Base-by-base conservation (phyloP, 2,888 invertebrate genomes). In the Myathropa florea region DNA sequence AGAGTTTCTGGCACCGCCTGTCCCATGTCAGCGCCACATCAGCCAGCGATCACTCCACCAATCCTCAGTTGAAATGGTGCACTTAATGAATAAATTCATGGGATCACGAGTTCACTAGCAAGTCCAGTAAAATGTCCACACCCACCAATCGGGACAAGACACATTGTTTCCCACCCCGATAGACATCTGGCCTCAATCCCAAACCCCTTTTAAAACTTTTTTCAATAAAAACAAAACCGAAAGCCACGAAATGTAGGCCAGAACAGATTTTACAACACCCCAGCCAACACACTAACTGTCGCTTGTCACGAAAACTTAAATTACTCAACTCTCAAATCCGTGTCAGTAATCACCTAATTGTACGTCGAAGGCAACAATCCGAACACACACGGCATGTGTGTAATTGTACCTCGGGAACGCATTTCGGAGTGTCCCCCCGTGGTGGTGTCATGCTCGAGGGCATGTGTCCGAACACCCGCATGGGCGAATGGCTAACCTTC, bases 291-390 rank as follows among this genome's bases (percentile, higher is more conserved):
- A 33, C 57, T 14, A 63, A 63, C 36, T 75, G 63, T 68, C 60
- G 55, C 65, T 65, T 71, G 77, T 67, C 82, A 82, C 82, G 82
- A 71, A 59, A 28, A 67, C 53, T 82, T 65, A 65, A 82, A 82
- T 82, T 77, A 72, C 65, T 72, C 65, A 82, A 77, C 77, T 67
- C 46, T 46, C 46, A 67, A 82, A 77, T 77, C 77, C 71, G 77
- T 77, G 82, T 77, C 71, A 61, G 77, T 70, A 82, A 82, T 77
- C 68, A 65, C 77, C 71, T 81, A 60, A 77, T 79, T 68, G 61
- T 36, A 82, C 65, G 57, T 60, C 33, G 23, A 70, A 65, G 70
- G 55, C 39, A 65, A 28, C 53, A 77, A 33, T 65, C 53, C 36
- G 60, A 65, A 55, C 53, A 75, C 14, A 71, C 23, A 18, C 21